Percentiles rank a stretch among this genome's conserved stretches.
phyloP scores from a whole-genome alignment of 2,888 invertebrate genomes.

The Leptopilina syphax region DNA sequence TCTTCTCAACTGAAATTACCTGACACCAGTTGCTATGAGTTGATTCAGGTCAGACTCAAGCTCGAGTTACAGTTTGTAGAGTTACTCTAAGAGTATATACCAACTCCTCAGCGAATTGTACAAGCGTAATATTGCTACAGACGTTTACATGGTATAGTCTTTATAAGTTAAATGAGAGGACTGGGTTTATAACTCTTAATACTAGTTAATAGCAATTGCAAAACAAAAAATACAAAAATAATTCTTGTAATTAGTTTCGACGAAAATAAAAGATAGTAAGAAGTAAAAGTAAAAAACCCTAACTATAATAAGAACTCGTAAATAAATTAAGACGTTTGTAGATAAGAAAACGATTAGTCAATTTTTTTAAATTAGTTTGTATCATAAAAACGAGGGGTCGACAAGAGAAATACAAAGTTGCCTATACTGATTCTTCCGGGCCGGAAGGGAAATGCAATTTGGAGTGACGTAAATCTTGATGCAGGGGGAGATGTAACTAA shows the following conservation, averaged over 20 bases:
- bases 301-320: too few relatives aligned
- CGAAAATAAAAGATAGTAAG: too few relatives aligned
- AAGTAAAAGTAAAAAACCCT: too few relatives aligned
- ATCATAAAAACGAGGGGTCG: conserved; percentile 39
- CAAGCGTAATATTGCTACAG: conserved; percentile 11
- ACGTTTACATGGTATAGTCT: conserved; percentile 13
- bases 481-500: conserved; percentile 48
- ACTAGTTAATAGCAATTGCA: neutral
- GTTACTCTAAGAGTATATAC: conserved; percentile 15
- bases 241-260: too few relatives aligned
- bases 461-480: conserved; percentile 54
- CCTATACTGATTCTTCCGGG: conserved; percentile 53
- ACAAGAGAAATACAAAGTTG: conserved; percentile 50
- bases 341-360: too few relatives aligned
- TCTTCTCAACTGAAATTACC: conserved; percentile 16
- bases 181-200: neutral
- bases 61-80: conserved; percentile 32
- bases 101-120: conserved; percentile 15
- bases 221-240: neutral
- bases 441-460: conserved; percentile 55
- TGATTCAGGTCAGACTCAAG: conserved; percentile 22
- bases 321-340: too few relatives aligned
- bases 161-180: conserved; percentile 18
- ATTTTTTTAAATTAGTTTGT: conserved; percentile 45
- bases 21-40: conserved; percentile 38